Evolutionary conservation across 2,888 invertebrate species (phyloP), one percentile per base, ranked within the genome.

Genomic region (Girardia tigrina): DNA sequence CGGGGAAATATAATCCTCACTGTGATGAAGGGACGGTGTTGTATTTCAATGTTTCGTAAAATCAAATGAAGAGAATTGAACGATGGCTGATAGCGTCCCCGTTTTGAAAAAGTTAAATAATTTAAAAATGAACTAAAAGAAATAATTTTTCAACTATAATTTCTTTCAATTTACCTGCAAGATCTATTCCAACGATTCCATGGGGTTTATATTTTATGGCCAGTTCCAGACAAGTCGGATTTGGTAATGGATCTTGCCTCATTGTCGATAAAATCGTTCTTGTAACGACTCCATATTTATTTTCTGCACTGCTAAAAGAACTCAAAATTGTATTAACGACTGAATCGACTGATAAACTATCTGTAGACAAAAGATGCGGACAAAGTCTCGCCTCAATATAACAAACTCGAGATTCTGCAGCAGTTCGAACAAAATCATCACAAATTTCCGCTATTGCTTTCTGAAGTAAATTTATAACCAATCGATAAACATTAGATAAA

Each of bases 181-280:
- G 81, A 79, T 87, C 87, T 74, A 87, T 86, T 12, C 84, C 87
- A 12, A 87, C 87, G 0, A 87, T 86, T 0, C 87, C 87, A 42
- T 83, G 79, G 72, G 82, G 80, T 56, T 78, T 76, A n/a, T 28
- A 28, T n/a, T 71, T 71, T 26, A 71, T 71, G 14, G 71, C 71
- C 28, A 71, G 14, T 6, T 71, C 71, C 23, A 71, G 28, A 29
- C 2, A 2, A 12, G 2, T 29, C 4, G 2, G 27, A 16, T 29
- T 28, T 6, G 4, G 4, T 1, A 28, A 28, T 6, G 23, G 4
- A n/a, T 6, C 6, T 26, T 70, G 23, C 6, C 70, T 12, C 70
- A 71, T 26, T 28, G 29, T 2, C 6, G n/a, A 28, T n/a, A 71
- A 29, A 28, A 71, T 71, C 2, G n/a, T 28, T 28, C 26, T 2